Evolutionary conservation across 2,888 invertebrate species (phyloP), one percentile per base, ranked within the genome.

Genomic region (Yponomeuta plumbellus): DNA sequence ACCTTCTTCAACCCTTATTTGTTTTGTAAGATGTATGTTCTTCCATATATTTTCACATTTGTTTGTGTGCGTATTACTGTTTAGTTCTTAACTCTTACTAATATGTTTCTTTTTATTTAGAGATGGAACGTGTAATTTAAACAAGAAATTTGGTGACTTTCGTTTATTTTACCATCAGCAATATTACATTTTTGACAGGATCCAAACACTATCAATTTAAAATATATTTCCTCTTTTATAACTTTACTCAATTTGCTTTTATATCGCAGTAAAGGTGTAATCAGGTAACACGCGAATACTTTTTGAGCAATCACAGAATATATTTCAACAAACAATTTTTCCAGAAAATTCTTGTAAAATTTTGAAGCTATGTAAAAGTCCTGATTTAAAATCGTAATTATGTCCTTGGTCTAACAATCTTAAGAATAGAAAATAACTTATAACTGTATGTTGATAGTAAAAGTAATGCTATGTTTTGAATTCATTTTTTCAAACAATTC

Each of bases 251-350:
- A 52, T 68, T 78, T 79, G 80, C 77, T 52, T 52, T 52, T 17
- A 52, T 80, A 80, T 79, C 74, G 72, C 74, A 75, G 70, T 73
- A 72, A 70, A 73, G 74, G 73, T 72, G 75, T 76, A 75, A 34
- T 76, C 81, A 81, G 85, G 82, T 85, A 86, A 85, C 83, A 76
- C 76, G 75, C 75, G 72, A 74, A 76, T 76, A 77, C 68, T 74
- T 74, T 77, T 88, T 88, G 88, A 87, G 88, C 87, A 87, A 86
- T 79, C 77, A 69, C 68, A 70, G 72, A 73, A 52, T 52, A 13
- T 71, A 69, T 73, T 69, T 69, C 69, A 73, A 67, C 70, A 72
- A 59, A 59, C 23, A 59, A 21, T 52, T 13, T 52, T 52, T 52
- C 34, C 34, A 34, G 34, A 34, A 34, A 34, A 8, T 5, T 34